These are phyloP conservation scores for Maccullochella peelii DNA, from an alignment of 2,113 vertebrate species.

Conservation along the genomic window DNA sequence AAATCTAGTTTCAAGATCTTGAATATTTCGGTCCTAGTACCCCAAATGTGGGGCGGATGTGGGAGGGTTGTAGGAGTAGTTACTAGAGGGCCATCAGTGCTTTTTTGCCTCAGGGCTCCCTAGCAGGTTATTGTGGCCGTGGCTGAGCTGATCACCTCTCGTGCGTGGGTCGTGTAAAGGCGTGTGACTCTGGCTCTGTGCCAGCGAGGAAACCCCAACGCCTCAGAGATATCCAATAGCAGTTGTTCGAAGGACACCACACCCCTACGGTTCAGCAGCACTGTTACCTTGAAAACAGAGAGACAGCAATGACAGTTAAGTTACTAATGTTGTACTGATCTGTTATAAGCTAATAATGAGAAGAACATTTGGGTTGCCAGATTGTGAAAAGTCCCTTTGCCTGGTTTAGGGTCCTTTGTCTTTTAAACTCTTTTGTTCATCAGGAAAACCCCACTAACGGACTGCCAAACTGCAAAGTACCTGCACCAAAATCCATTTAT, in stretches of 20 bases:
- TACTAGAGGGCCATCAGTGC: neutral
- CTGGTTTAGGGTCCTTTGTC: neutral
- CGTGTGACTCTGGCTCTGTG: constrained; percentile 91
- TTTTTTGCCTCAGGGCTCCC: neutral
- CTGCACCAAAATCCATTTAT: neutral
- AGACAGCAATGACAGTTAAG: neutral
- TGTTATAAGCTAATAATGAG: neutral
- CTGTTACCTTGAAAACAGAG: constrained; percentile 68
- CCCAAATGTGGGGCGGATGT: neutral
- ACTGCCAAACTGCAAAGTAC: neutral
- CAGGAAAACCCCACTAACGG: neutral
- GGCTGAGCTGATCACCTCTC: constrained; percentile 73
- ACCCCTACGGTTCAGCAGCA: constrained; percentile 92
- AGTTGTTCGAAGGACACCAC: constrained; percentile 95
- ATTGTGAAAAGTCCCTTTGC: neutral
- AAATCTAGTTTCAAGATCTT: neutral
- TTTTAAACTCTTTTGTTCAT: neutral
- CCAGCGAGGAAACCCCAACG: constrained; percentile 93
- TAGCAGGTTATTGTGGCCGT: neutral
- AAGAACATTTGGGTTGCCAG: neutral
- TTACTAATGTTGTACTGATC: neutral
- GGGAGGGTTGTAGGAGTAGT: neutral
- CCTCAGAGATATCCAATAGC: constrained; percentile 92
- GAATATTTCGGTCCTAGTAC: neutral
- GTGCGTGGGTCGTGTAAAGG: constrained; percentile 88